Evolutionary conservation across 2,888 invertebrate genomes (phyloP).

Genomic region (Hydropsyche betteni): DNA sequence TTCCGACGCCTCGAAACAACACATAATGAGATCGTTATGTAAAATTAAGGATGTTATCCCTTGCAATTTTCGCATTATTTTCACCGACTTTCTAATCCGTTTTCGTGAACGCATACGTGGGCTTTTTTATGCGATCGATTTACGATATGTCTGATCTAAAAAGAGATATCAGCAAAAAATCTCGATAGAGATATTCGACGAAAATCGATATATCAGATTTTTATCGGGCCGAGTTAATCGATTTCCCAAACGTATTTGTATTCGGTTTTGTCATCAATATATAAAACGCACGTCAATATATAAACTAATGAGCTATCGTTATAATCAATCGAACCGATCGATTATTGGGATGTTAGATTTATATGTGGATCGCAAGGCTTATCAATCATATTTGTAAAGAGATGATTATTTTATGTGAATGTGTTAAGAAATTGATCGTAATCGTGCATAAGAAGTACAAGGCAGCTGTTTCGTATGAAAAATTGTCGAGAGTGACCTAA

Average conservation of each 20-base stretch:
- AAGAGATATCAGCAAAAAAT: conserved; percentile 15
- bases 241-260: not conserved
- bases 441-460: no score
- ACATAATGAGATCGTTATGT: no score
- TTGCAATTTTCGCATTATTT: conserved; percentile 11
- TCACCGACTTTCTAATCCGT: conserved; percentile 12
- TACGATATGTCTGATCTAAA: not conserved
- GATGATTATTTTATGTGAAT: not conserved
- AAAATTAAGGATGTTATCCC: not conserved
- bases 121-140: conserved; percentile 12
- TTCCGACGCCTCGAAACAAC: no score
- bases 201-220: not conserved
- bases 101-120: not conserved
- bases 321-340: conserved; percentile 12
- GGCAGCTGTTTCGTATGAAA: no score
- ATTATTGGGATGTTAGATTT: conserved; percentile 16
- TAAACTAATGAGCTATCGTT: not conserved
- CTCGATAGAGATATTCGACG: conserved; percentile 5
- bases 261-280: no score
- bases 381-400: conserved; percentile 12
- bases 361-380: not conserved
- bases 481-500: no score
- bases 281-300: no score
- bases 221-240: not conserved
- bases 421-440: no score